A percentile compares a stretch with the other conserved stretches of the same genome.
phyloP scores from a whole-genome alignment of 2,888 invertebrate species.

The Neoscelio sp. region DNA sequence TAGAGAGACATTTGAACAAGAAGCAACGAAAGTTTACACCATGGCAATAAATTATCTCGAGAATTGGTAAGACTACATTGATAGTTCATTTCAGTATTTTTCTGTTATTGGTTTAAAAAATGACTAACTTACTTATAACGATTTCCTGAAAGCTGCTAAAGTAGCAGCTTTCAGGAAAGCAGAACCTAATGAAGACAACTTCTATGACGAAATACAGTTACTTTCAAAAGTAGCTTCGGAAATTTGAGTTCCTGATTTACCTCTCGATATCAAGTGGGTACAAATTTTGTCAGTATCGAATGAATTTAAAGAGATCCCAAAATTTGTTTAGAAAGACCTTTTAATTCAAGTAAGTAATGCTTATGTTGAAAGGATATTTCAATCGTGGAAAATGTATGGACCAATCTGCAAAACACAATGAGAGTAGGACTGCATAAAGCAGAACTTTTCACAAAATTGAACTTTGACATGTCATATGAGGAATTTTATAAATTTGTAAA shows the following conservation, averaged over 20 bases:
- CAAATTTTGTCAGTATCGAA: constrained; percentile 8
- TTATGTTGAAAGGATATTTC: constrained; percentile 33
- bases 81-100: no score
- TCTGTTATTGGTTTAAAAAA: no score
- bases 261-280: constrained; percentile 16
- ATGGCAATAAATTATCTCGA: no score
- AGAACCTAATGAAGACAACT: neutral
- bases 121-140: no score
- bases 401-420: constrained; percentile 29
- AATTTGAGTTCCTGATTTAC: neutral
- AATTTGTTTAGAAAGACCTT: neutral
- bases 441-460: constrained; percentile 26
- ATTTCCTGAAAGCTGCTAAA: neutral
- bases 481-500: constrained; percentile 29
- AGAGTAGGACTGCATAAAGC: constrained; percentile 20
- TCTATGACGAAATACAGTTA: constrained; percentile 10
- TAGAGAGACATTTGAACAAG: neutral
- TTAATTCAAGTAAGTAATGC: constrained; percentile 35
- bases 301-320: neutral
- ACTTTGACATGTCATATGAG: constrained; percentile 24
- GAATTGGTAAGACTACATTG: no score
- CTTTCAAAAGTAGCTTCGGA: neutral
- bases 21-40: no score
- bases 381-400: constrained; percentile 35
- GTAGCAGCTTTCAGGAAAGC: no score